Conservation (phyloP, 1,140 invertebrate species). For the Zaprionus africanus region DNA sequence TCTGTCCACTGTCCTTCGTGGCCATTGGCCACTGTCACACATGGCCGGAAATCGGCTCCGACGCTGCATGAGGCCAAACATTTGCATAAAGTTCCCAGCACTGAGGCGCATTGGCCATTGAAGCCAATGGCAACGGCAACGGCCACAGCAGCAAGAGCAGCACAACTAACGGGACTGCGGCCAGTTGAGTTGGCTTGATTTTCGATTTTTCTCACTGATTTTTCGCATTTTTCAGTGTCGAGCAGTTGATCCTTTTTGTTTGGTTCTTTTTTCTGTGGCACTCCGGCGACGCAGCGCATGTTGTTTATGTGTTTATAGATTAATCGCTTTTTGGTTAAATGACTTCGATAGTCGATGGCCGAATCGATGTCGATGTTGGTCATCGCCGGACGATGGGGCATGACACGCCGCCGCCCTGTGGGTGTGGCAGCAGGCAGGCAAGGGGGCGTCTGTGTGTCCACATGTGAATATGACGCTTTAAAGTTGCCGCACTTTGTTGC, state of each 20-base stretch:
- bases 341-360: conserved; percentile 67
- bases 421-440: neutral
- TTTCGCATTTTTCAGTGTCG: conserved; percentile 79
- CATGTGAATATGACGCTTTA: conserved; percentile 36
- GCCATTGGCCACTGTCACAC: conserved; percentile 67
- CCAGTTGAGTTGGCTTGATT: conserved; percentile 50
- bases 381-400: conserved; percentile 17
- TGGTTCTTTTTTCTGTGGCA: neutral
- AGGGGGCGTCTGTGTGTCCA: neutral
- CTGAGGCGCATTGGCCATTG: conserved; percentile 23
- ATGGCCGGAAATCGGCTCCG: conserved; percentile 76
- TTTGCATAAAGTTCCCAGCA: conserved; percentile 74
- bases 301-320: conserved; percentile 84
- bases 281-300: conserved; percentile 52
- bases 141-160: neutral
- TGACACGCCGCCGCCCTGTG: neutral
- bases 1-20: conserved; percentile 15
- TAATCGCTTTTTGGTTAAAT: conserved; percentile 83
- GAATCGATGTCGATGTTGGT: conserved; percentile 27
- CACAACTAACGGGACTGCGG: neutral
- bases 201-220: conserved; percentile 80
- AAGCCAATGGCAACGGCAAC: conserved; percentile 10
- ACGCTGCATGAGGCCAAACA: conserved; percentile 79
- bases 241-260: conserved; percentile 32
- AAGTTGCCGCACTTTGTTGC: conserved; percentile 51